Evolutionary conservation across 1,140 invertebrate genomes (phyloP), one percentile per base, ranked within the genome.

Genomic region (Penaeus japonicus): DNA sequence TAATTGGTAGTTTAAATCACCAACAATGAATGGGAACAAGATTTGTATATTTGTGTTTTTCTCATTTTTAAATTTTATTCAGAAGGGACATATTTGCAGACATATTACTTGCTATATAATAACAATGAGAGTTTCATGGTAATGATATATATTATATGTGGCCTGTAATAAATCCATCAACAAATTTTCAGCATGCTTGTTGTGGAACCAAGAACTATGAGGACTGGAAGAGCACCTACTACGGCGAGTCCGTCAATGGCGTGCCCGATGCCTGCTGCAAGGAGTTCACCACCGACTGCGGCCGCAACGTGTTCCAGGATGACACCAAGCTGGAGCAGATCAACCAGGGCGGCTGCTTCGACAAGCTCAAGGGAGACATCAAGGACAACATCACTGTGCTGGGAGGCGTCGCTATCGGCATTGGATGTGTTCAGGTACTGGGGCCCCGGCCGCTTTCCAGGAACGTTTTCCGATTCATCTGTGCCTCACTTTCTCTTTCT

Each of bases 381-480:
- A 39, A 82, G n/a, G 79, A 90, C 17, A 91, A 91, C 62, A 80
- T 91, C 57, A 89, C 89, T 47, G 84, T 90, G 32, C 80, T 92
- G 35, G 91, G 87, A 22, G 91, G 91, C 24, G 90, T 92, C 62
- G 91, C 91, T 79, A 90, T 92, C 30, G 91, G 91, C n/a, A 91
- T 92, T 77, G 91, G 90, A 22, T 90, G 91, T 86, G 85, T 92
- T 2, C 90, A 92, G 90, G 91, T 91, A 86, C 24, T 39, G 39
- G 39, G 39, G 39, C 12, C 39, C 12, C n/a, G n/a, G n/a, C n/a
- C n/a, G n/a, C n/a, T n/a, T n/a, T n/a, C n/a, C n/a, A n/a, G n/a
- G n/a, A n/a, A n/a, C n/a, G n/a, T n/a, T n/a, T n/a, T n/a, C n/a
- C n/a, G n/a, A n/a, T n/a, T n/a, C n/a, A n/a, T n/a, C n/a, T n/a